Evolutionary conservation across 2,113 vertebrate species (phyloP).

Genomic region (Sisor rabdophorus): DNA sequence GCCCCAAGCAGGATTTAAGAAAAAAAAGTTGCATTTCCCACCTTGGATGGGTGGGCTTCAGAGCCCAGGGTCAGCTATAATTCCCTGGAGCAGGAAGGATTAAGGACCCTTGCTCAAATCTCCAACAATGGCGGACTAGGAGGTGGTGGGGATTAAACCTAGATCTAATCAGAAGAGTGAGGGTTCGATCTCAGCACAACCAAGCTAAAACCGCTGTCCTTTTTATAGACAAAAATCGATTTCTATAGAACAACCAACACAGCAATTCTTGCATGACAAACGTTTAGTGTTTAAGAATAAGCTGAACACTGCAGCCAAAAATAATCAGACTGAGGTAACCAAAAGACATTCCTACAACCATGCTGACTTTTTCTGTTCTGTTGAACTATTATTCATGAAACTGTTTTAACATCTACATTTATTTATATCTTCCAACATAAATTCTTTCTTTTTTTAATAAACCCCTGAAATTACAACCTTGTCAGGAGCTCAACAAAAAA

Average conservation of each 20-base stretch:
- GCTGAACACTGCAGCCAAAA: background rate
- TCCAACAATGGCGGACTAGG: too few species aligned
- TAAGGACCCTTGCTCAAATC: too few species aligned
- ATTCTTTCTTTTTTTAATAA: background rate
- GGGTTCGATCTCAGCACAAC: too few species aligned
- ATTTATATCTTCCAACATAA: background rate
- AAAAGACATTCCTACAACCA: background rate
- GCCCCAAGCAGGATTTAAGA: too few species aligned
- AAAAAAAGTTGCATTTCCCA: too few species aligned
- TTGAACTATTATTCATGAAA: background rate
- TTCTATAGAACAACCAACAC: background rate
- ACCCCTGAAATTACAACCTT: background rate
- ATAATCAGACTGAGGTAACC: background rate
- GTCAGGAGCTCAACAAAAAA: background rate
- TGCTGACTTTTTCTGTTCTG: background rate
- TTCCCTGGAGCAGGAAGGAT: too few species aligned
- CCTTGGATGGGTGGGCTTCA: too few species aligned
- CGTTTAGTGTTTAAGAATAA: background rate
- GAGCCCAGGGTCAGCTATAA: too few species aligned
- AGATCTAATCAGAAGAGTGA: too few species aligned
- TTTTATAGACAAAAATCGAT: background rate
- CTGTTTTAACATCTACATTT: background rate
- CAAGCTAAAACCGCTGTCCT: background rate
- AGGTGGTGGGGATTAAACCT: too few species aligned
- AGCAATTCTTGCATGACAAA: background rate